These are phyloP conservation scores for Ursus arctos DNA, from an alignment of 2,113 vertebrate species.

Conservation along the genomic window DNA sequence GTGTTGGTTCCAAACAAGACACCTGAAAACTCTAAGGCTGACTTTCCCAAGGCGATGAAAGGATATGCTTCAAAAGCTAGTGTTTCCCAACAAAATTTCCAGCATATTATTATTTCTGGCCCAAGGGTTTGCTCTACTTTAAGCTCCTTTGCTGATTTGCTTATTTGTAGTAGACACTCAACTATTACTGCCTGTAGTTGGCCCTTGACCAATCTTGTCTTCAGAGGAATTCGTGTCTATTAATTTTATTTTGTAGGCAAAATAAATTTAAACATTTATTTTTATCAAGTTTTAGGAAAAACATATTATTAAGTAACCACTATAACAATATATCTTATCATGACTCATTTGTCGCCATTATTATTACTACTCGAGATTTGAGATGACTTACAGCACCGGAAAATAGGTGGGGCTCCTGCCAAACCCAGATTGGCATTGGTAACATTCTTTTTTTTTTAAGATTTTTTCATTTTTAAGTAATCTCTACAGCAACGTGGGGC, in stretches of 20 bases:
- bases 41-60: constrained; percentile 21
- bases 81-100: constrained; percentile 23
- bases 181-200: not conserved
- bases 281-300: constrained; percentile 26
- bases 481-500: not conserved
- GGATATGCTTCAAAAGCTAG: not conserved
- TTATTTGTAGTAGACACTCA: constrained; percentile 56
- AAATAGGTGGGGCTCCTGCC: not conserved
- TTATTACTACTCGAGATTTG: not conserved
- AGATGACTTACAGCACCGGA: not conserved
- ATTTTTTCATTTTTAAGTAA: not conserved
- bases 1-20: not conserved
- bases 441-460: not conserved
- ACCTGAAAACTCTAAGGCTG: not conserved
- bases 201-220: constrained; percentile 42
- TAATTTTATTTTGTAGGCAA: constrained; percentile 29
- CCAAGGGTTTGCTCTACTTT: not conserved
- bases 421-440: not conserved
- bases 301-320: constrained; percentile 15
- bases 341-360: not conserved
- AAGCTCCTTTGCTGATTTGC: constrained; percentile 43
- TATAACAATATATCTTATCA: not conserved
- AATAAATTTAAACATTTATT: constrained; percentile 45
- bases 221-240: constrained; percentile 3
- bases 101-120: constrained; percentile 53